Evolutionary conservation across 2,888 invertebrate species (phyloP).

Genomic region (Ligdia adustata): DNA sequence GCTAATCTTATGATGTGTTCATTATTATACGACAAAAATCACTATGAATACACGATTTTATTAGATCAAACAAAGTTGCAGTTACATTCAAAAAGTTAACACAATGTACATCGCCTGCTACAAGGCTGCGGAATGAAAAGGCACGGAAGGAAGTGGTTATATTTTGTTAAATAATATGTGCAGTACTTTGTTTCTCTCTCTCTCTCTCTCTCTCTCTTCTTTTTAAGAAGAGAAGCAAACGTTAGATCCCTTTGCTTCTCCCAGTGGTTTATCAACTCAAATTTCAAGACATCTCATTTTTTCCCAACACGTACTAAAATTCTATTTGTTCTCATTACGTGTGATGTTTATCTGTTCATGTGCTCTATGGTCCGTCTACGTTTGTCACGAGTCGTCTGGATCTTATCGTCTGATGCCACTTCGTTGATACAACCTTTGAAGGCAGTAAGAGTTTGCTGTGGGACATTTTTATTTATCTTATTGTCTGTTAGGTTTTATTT

Average conservation of each 20-base stretch:
- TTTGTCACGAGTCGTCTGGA: constrained; percentile 35
- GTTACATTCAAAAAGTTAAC: no score
- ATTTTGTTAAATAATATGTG: no score
- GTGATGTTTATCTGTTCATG: constrained; percentile 30
- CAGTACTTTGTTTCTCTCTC: no score
- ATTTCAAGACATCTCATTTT: constrained; percentile 23
- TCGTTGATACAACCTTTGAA: constrained; percentile 3
- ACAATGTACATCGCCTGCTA: no score
- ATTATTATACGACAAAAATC: no score
- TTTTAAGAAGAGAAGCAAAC: no score
- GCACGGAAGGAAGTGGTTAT: no score
- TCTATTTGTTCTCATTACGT: constrained; percentile 36
- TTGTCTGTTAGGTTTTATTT: background rate
- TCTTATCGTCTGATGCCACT: constrained; percentile 33
- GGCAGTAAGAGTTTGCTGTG: constrained; percentile 3
- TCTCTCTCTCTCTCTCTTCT: background rate
- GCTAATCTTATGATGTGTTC: no score
- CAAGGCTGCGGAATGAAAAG: no score
- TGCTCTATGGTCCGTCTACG: constrained; percentile 23
- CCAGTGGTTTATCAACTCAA: background rate
- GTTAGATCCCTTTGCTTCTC: no score
- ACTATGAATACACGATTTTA: no score
- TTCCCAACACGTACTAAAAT: constrained; percentile 35
- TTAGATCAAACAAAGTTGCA: no score
- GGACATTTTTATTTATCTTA: background rate